Evolutionary conservation across 2,113 vertebrate genomes (phyloP).

Genomic region (Conger conger): DNA sequence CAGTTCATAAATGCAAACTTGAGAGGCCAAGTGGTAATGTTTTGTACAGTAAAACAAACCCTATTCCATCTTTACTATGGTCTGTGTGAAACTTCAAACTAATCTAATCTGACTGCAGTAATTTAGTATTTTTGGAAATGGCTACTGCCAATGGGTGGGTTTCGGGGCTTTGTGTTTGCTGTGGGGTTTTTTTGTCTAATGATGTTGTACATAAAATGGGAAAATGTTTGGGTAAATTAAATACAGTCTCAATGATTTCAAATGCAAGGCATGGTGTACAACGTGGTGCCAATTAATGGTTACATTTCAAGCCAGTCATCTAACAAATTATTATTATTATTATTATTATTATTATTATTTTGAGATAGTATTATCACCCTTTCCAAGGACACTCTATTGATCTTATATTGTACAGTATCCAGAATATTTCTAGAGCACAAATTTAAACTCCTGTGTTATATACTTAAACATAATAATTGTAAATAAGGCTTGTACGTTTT

Average conservation of each 20-base stretch:
- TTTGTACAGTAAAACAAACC: background rate
- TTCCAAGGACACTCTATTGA: background rate
- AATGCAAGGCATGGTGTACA: background rate
- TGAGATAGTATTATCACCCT: background rate
- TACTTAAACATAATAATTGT: slow-evolving; percentile 4
- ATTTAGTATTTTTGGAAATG: background rate
- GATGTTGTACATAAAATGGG: slow-evolving; percentile 20
- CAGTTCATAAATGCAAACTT: background rate
- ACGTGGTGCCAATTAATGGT: background rate
- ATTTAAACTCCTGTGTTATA: background rate
- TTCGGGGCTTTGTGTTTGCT: slow-evolving; percentile 7
- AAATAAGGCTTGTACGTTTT: background rate
- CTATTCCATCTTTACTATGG: background rate
- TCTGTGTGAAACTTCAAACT: background rate
- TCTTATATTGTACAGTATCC: slow-evolving; percentile 7
- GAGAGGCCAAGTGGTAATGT: background rate
- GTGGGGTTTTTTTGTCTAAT: slow-evolving; percentile 2
- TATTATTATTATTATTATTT: background rate
- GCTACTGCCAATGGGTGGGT: background rate
- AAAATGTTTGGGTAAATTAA: background rate
- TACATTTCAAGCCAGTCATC: background rate
- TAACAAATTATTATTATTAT: too few relatives aligned
- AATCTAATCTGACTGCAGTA: background rate
- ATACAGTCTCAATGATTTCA: background rate
- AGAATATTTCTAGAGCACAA: slow-evolving; percentile 1